Base-by-base conservation (phyloP, 30 jellyfish, hydroid and myxozoan genomes). In the Hydra vulgaris region DNA sequence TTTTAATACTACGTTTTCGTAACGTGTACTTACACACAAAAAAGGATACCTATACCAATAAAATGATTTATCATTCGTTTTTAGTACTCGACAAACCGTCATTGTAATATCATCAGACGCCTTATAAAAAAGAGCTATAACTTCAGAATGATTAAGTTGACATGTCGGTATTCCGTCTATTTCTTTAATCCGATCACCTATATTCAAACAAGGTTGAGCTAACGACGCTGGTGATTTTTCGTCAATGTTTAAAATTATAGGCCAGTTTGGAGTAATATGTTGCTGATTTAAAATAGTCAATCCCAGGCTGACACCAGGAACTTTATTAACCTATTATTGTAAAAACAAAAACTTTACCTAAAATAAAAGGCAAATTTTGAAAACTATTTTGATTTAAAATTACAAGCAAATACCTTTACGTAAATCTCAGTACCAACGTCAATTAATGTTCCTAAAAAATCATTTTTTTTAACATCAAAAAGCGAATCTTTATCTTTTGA, bases 131-230 rank as follows among this genome's bases (percentile, higher is more conserved):
- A 78, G 69, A 15, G 79, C 77, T 7, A 78, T 23, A 24, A 78
- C 69, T 53, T 78, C 70, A 0, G 85, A 78, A 53, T 78, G 79
- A 20, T 18, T 27, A 8, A 78, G 54, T 3, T 26, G 66, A 12
- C 18, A 17, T 0, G 85, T 78, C 8, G 85, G 85, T 27, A 78
- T 78, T 53, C 85, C 85, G 23, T 19, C 27, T 56, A 78, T 15
- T 78, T 78, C 85, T 78, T 78, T 78, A 1, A 78, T 78, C 79
- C 69, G 85, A 23, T 78, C 85, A 15, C 85, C 85, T n/a, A 78
- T 78, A 23, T 15, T 5, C 15, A 78, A 66, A 4, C 21, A 18
- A 15, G 27, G 27, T 54, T 21, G 66, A 15, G 85, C 26, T 18
- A 18, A 21, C 17, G 67, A 18, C 15, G 85, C 85, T 20, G 85